phyloP scores from a whole-genome alignment of 2,888 invertebrate genomes.

The Yponomeuta cagnagella region DNA sequence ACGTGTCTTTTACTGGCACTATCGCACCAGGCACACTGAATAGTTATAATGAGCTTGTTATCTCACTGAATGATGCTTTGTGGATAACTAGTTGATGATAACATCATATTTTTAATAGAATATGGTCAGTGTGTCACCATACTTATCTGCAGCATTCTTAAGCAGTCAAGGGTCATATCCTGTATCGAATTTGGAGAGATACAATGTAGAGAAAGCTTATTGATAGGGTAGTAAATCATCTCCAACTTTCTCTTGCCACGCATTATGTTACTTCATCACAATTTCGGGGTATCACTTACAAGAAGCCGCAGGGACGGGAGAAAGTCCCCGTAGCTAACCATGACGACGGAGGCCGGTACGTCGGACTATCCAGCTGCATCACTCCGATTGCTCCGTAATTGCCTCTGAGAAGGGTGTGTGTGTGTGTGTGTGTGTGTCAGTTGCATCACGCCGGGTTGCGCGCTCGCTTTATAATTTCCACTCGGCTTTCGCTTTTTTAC shows the following conservation, averaged over 20 bases:
- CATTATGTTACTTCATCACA: background rate
- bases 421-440: slow-evolving; percentile 9
- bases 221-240: background rate
- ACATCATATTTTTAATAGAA: background rate
- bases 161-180: no score
- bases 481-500: slow-evolving; percentile 67
- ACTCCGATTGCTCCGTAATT: slow-evolving; percentile 27
- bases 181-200: no score
- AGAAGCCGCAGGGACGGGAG: background rate
- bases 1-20: background rate
- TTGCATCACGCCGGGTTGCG: slow-evolving; percentile 19
- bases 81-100: background rate
- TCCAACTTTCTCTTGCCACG: background rate
- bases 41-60: no score
- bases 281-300: background rate
- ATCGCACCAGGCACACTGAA: background rate
- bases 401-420: slow-evolving; percentile 30
- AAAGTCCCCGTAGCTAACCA: background rate
- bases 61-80: no score
- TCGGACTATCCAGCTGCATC: background rate
- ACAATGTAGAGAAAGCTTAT: background rate
- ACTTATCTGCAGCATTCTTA: background rate
- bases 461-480: slow-evolving; percentile 39
- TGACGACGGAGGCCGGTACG: slow-evolving; percentile 19
- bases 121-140: background rate